Percentiles rank a stretch among this genome's conserved stretches.
phyloP scores from a whole-genome alignment of 2,797 vertebrate genomes.

The Prunella strophiata region DNA sequence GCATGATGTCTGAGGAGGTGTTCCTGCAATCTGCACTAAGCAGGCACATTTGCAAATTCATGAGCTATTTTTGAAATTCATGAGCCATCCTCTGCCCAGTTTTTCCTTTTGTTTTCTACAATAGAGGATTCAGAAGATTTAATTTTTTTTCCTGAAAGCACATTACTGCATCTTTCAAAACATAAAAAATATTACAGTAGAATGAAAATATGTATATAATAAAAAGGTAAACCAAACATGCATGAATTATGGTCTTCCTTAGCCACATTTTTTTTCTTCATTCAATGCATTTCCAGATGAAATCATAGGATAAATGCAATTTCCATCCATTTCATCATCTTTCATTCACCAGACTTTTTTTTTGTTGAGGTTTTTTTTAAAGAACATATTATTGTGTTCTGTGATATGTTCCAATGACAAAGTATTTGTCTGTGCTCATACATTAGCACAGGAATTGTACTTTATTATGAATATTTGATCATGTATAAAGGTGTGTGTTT shows the following conservation, averaged over 20 bases:
- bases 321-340: neutral
- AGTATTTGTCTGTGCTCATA: neutral
- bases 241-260: neutral
- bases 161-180: neutral
- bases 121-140: slow-evolving; percentile 17
- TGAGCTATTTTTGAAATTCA: slow-evolving; percentile 71
- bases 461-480: neutral
- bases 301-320: neutral
- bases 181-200: neutral
- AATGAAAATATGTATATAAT: neutral
- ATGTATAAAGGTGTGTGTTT: neutral
- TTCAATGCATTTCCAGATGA: neutral
- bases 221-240: neutral
- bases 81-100: slow-evolving; percentile 26
- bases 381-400: neutral
- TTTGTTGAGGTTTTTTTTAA: neutral
- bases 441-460: neutral
- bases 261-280: neutral
- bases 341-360: neutral
- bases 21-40: slow-evolving; percentile 57
- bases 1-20: slow-evolving; percentile 54
- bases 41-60: slow-evolving; percentile 74
- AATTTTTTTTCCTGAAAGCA: neutral
- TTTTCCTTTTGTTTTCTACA: slow-evolving; percentile 48
- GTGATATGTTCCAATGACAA: neutral